Base-by-base conservation (phyloP, 2,888 invertebrate genomes). In the Trissoscelio sp. region DNA sequence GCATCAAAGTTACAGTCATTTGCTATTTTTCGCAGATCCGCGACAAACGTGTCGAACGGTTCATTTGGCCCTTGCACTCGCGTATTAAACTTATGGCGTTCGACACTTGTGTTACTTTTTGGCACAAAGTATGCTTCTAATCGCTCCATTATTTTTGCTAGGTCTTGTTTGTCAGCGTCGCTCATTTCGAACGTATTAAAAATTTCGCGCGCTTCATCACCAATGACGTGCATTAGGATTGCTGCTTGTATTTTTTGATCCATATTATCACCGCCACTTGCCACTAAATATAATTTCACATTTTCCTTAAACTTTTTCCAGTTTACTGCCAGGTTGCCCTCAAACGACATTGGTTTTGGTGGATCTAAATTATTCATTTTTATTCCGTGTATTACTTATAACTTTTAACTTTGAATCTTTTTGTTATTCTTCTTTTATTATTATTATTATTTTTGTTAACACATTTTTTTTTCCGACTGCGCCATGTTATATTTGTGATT, bases 231-330 rank as follows among this genome's bases (percentile, higher is more conserved):
- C 39, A 80, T 28, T 7, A 78, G 22, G 6, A 80, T 62, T 3
- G 79, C 79, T 16, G 73, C 78, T 67, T 82, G 66, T 0, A 72
- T 48, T 20, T 74, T 42, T 5, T 44, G 57, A 11, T 22, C 6
- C 66, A 79, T 83, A 28, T 46, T 42, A 6, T 24, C 11, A 16
- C 66, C 51, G 6, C 82, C 78, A 16, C 74, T 70, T 18, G 79
- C 82, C 12, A 53, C 14, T 12, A 34, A 24, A 39, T 58, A 83
- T 37, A 82, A 31, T 22, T 72, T 39, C 34, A 53, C 67, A 28
- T 48, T 72, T 37, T 67, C 37, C 42, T 77, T 81, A 22, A 79
- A 83, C 39, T 82, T 82, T 14, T 62, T 72, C 62, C 79, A 83
- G 14, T 79, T 81, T 14, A 51, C 7, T 5, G 72, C 67, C n/a